These are phyloP conservation scores for Heliangelus exortis DNA, from an alignment of 2,797 vertebrate species.

Conservation along the genomic window DNA sequence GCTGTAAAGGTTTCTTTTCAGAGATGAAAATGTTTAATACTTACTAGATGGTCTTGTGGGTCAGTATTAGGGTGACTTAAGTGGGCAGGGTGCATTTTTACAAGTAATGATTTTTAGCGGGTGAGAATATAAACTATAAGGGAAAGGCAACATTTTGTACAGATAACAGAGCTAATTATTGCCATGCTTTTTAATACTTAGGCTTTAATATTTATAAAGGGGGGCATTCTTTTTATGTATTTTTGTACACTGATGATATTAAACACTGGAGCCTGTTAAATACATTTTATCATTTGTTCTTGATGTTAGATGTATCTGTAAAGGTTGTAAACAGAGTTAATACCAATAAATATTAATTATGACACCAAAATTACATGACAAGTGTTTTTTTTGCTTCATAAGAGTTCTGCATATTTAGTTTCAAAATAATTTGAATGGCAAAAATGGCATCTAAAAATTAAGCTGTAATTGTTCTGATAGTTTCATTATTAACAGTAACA, in stretches of 20 bases:
- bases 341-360: neutral
- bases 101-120: neutral
- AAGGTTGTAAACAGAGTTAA: neutral
- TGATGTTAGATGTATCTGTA: neutral
- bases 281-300: neutral
- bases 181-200: neutral
- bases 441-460: constrained; percentile 64
- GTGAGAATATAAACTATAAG: neutral
- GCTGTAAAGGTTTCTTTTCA: neutral
- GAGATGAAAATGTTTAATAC: neutral
- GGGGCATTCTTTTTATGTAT: neutral
- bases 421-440: constrained; percentile 31
- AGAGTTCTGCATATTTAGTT: constrained; percentile 22
- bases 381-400: neutral
- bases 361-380: neutral
- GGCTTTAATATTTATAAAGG: neutral
- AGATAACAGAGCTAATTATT: neutral
- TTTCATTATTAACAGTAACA: constrained; percentile 66
- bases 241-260: neutral
- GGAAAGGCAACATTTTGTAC: neutral
- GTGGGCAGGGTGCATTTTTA: neutral
- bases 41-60: neutral
- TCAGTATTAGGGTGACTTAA: neutral
- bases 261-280: neutral
- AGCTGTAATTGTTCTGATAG: constrained; percentile 64